Evolutionary conservation across 2,888 invertebrate genomes (phyloP).

Genomic region (Slavum lentiscoides): DNA sequence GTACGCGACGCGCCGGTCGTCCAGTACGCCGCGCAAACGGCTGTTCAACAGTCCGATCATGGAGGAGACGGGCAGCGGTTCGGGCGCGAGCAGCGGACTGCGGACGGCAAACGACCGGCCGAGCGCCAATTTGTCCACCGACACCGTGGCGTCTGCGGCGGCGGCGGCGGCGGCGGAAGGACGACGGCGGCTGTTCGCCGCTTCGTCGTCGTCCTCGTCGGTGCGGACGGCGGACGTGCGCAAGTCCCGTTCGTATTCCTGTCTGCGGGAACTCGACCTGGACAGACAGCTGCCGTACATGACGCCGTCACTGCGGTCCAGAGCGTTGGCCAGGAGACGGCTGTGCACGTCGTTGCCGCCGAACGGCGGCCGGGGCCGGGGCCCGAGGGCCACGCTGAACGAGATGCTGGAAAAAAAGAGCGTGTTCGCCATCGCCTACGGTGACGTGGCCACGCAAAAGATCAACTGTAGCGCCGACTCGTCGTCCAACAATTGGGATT

Average conservation of each 20-base stretch:
- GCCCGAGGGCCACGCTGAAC: conserved; percentile 55
- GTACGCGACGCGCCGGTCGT: conserved; percentile 10
- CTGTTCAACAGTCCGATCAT: conserved; percentile 47
- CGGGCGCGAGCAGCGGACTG: conserved; percentile 37
- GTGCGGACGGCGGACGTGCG: neutral
- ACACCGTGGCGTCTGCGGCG: too few relatives aligned
- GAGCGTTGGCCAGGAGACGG: conserved; percentile 29
- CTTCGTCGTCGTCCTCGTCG: conserved; percentile 3
- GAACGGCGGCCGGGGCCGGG: neutral
- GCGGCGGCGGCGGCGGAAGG: too few relatives aligned
- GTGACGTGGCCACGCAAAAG: conserved; percentile 79
- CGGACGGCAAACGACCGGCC: conserved; percentile 1
- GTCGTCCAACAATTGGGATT: conserved; percentile 44
- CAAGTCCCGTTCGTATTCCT: conserved; percentile 47
- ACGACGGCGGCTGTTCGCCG: conserved; percentile 4
- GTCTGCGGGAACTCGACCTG: conserved; percentile 48
- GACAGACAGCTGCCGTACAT: conserved; percentile 50
- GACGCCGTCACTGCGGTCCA: conserved; percentile 42
- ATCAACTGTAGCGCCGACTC: conserved; percentile 54
- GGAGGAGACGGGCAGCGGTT: conserved; percentile 47
- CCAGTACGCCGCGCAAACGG: conserved; percentile 30
- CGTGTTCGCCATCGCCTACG: conserved; percentile 89
- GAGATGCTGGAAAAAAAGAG: conserved; percentile 79
- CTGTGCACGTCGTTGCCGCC: conserved; percentile 29
- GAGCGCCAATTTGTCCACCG: neutral